Percentiles rank a stretch among this genome's conserved stretches.
Evolutionary conservation across 2,113 vertebrate genomes (phyloP).

Genomic region (Gavialis gangeticus): DNA sequence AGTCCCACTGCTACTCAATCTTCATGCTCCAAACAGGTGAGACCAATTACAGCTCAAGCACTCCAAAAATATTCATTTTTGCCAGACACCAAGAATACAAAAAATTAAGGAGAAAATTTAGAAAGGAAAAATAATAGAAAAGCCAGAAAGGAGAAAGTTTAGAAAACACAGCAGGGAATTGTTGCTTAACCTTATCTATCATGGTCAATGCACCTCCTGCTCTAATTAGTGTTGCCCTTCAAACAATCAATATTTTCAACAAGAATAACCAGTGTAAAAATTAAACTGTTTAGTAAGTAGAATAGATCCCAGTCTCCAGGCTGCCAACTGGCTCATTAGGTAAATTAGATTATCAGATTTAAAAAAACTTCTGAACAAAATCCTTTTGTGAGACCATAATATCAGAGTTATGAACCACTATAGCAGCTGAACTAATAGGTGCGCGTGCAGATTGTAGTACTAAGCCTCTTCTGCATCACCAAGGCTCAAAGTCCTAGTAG

Average conservation of each 20-base stretch:
- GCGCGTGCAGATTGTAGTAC: background rate
- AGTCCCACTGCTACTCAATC: background rate
- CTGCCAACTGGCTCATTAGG: conserved; percentile 25
- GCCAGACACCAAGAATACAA: background rate
- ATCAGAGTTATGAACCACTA: background rate
- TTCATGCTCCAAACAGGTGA: background rate
- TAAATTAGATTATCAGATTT: conserved; percentile 31
- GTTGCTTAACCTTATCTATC: conserved; percentile 22
- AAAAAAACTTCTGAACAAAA: background rate
- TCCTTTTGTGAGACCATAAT: background rate
- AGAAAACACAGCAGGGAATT: background rate
- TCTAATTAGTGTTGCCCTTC: conserved; percentile 26
- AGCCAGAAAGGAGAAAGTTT: background rate
- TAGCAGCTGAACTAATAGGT: background rate
- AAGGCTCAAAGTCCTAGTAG: background rate
- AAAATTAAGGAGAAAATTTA: background rate
- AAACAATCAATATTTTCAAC: background rate
- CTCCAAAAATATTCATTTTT: background rate
- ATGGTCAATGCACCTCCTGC: background rate
- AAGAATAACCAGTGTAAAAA: background rate
- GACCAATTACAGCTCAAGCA: background rate
- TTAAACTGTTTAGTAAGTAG: conserved; percentile 14
- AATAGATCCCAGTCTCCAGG: conserved; percentile 26
- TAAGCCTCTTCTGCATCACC: background rate
- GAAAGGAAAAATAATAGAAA: background rate